Conservation (phyloP, 2,113 vertebrate genomes). For the Hydropotes inermis region DNA sequence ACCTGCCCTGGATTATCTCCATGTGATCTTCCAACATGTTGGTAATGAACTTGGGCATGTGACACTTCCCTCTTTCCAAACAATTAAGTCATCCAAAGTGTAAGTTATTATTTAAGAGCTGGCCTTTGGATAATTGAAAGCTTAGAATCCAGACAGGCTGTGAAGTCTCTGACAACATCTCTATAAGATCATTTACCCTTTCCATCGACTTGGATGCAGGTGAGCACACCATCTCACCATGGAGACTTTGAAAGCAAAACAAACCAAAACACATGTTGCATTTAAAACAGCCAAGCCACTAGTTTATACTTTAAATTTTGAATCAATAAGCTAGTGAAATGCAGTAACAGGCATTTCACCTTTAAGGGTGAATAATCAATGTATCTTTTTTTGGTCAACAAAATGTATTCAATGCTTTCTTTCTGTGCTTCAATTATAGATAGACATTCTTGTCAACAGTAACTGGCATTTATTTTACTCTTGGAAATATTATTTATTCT, state of each 20-base stretch:
- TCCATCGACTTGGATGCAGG: not conserved
- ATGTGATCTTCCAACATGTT: not conserved
- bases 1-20: not conserved
- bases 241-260: not conserved
- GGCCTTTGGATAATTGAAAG: not conserved
- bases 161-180: not conserved
- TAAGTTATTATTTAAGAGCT: not conserved
- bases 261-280: not conserved
- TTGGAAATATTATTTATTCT: constrained; percentile 11
- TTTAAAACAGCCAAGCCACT: not conserved
- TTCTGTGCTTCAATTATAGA: not conserved
- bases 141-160: not conserved
- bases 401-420: not conserved
- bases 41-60: not conserved
- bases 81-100: not conserved
- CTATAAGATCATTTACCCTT: not conserved
- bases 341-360: not conserved
- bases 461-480: not conserved
- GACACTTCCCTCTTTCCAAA: not conserved
- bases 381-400: not conserved
- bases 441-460: not conserved
- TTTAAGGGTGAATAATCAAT: not conserved
- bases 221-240: not conserved
- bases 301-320: not conserved
- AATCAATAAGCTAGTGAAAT: not conserved